Conservation (phyloP, 2,113 vertebrate genomes). For the Chitala chitala region DNA sequence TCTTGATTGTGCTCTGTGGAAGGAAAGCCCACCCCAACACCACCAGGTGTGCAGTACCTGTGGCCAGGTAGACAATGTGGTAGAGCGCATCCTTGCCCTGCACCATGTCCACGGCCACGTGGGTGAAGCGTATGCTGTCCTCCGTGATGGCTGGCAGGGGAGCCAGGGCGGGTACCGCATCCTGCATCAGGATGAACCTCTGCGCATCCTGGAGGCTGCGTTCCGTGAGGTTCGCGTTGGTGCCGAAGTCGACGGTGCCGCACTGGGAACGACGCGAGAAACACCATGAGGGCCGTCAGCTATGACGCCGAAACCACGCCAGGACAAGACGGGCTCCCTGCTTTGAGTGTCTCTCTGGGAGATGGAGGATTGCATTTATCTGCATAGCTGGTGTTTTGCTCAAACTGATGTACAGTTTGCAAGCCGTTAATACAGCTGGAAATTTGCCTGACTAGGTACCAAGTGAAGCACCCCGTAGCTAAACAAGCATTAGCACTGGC, state of each 20-base stretch:
- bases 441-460: too few relatives aligned
- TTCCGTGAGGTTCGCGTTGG: slow-evolving; percentile 82
- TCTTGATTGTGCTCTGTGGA: too few relatives aligned
- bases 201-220: slow-evolving; percentile 93
- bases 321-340: too few relatives aligned
- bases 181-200: slow-evolving; percentile 88
- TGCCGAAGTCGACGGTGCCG: slow-evolving; percentile 79
- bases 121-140: slow-evolving; percentile 83
- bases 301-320: too few relatives aligned
- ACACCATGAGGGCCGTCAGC: neutral
- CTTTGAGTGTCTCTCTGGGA: too few relatives aligned
- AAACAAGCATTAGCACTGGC: too few relatives aligned
- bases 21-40: neutral
- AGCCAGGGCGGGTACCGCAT: slow-evolving; percentile 80
- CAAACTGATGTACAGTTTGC: too few relatives aligned
- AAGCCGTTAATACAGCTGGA: too few relatives aligned
- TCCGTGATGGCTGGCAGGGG: slow-evolving; percentile 79
- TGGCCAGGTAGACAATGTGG: slow-evolving; percentile 89
- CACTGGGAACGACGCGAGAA: slow-evolving; percentile 64
- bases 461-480: too few relatives aligned
- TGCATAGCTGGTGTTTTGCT: too few relatives aligned
- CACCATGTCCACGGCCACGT: slow-evolving; percentile 85
- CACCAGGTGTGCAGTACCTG: slow-evolving; percentile 59
- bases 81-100: slow-evolving; percentile 79
- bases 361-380: too few relatives aligned